Evolutionary conservation across 64 coral and sea anemone species (phyloP), one percentile per base, ranked within the genome.

Genomic region (Porites lutea): DNA sequence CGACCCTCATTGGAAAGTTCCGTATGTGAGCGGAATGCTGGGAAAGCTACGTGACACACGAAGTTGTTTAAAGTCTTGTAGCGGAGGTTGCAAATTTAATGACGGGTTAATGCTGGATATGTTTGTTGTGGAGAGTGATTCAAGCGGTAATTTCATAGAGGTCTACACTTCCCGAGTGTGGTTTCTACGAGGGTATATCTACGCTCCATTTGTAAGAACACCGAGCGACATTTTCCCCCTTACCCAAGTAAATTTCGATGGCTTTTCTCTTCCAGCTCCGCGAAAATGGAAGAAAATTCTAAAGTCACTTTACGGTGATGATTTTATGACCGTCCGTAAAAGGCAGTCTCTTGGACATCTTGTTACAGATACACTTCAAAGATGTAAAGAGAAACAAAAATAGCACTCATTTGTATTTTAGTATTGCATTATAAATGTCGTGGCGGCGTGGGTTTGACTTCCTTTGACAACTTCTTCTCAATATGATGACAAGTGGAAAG

Each of bases 261-360:
- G 82, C 10, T 92, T 92, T 92, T 22, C 19, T 5, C 61, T 92
- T 18, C 82, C 79, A 66, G 71, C 79, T 54, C 90, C 90, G 7
- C 68, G 57, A 3, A 49, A 92, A 72, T 92, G 90, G 90, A 86
- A 76, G 61, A 51, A 92, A 49, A 78, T 92, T n/a, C 19, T 92
- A 6, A 8, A 67, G 15, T 37, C 74, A 19, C 59, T 52, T n/a
- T 92, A 92, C 23, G 90, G 90, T 3, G 71, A 92, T 3, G 71
- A 92, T 77, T 85, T 76, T 55, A 45, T 70, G 51, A 66, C n/a
- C 63, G 11, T 76, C 65, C 78, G 57, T 13, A 8, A 62, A 13
- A 37, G 46, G 3, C 3, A 53, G 51, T n/a, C 13, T 13, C 13
- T 45, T 8, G 71, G 69, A 11, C 48, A 92, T 19, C 58, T 84